A percentile compares a stretch with the other conserved stretches of the same genome.
These are phyloP conservation scores for Varanus salvator DNA, from an alignment of 2,113 vertebrate genomes.

Conservation along the genomic window DNA sequence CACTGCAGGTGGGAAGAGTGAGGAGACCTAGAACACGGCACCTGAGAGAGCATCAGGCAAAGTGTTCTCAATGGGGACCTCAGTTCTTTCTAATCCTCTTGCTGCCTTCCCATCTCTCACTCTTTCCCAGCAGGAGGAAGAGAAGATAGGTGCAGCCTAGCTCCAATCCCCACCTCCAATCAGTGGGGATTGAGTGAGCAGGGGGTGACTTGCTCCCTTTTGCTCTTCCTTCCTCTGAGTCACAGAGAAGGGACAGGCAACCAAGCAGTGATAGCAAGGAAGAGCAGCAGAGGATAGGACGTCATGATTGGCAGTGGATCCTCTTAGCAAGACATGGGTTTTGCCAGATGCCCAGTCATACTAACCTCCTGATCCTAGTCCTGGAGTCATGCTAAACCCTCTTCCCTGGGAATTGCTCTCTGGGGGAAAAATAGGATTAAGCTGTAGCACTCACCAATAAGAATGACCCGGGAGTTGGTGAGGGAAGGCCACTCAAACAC, in stretches of 20 bases:
- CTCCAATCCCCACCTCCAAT: background rate
- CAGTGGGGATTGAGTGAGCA: background rate
- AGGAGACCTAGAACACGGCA: no score
- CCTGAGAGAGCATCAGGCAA: background rate
- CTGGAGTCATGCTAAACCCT: background rate
- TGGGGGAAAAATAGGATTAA: no score
- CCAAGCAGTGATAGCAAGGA: background rate
- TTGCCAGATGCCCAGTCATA: background rate
- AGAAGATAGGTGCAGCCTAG: background rate
- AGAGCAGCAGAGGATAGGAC: background rate
- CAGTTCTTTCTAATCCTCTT: background rate
- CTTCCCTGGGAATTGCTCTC: background rate
- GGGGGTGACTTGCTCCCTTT: background rate
- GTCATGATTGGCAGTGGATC: background rate
- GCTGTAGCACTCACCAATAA: constrained; percentile 82
- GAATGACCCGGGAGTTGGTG: constrained; percentile 84
- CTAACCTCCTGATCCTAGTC: background rate
- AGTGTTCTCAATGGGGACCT: background rate
- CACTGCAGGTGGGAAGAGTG: background rate
- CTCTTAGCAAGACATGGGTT: background rate
- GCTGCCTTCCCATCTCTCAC: background rate
- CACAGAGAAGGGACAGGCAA: no score
- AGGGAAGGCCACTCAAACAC: constrained; percentile 94
- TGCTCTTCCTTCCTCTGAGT: background rate
- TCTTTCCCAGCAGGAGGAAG: background rate